These are phyloP conservation scores for Scolopax bukidnonensis DNA, from an alignment of 2,797 vertebrate species.

Conservation along the genomic window DNA sequence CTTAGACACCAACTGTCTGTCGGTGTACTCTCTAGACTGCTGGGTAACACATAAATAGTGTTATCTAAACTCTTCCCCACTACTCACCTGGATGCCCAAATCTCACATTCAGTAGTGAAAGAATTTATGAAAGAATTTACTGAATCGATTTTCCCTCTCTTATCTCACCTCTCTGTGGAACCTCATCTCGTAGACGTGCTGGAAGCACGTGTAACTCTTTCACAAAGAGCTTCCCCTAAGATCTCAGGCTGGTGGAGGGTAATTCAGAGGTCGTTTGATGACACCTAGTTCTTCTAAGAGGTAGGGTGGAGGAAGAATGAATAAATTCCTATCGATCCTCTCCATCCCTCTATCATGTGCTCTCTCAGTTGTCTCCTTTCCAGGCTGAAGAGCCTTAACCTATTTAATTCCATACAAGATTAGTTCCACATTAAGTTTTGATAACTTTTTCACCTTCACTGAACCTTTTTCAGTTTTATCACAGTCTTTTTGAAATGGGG, in stretches of 20 bases:
- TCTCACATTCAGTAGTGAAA: background rate
- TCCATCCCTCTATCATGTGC: background rate
- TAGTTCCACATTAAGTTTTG: background rate
- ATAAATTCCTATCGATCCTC: background rate
- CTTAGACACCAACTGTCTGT: background rate
- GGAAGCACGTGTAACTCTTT: background rate
- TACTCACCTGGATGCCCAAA: background rate
- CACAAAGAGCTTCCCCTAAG: background rate
- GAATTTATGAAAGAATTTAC: background rate
- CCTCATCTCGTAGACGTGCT: accelerated
- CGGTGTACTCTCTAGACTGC: background rate
- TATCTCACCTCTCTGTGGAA: background rate
- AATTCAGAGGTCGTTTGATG: background rate
- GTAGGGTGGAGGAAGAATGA: background rate
- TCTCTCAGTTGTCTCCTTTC: background rate
- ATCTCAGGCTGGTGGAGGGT: background rate
- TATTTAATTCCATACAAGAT: background rate
- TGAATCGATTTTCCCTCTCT: background rate
- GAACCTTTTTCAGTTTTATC: background rate
- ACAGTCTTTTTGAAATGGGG: background rate
- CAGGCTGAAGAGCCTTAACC: background rate
- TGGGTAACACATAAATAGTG: background rate
- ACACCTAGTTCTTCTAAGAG: background rate
- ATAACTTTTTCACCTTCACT: background rate
- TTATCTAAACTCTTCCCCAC: background rate